Evolutionary conservation across 2,888 invertebrate genomes (phyloP).

Genomic region (Cosmia pyralina): DNA sequence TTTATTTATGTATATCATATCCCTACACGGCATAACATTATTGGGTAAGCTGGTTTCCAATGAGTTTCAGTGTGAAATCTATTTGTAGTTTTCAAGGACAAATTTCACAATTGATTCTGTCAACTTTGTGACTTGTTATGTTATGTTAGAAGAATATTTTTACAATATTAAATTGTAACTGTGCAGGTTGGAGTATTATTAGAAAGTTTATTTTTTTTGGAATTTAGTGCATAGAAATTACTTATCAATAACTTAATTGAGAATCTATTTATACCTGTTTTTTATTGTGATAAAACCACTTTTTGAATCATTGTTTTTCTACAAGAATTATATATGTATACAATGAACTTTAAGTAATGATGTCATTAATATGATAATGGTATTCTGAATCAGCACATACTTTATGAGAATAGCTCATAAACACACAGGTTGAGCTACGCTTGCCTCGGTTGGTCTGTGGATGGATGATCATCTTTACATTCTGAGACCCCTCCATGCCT

Average conservation of each 20-base stretch:
- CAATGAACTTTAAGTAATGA: background rate
- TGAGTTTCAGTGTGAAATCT: slow-evolving; percentile 15
- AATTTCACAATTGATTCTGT: slow-evolving; percentile 26
- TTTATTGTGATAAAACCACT: background rate
- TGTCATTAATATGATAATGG: background rate
- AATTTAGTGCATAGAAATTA: background rate
- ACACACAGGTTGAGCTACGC: background rate
- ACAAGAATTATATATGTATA: background rate
- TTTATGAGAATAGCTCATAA: background rate
- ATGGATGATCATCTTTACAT: no score
- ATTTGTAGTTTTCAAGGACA: slow-evolving; percentile 37
- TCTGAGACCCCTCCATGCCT: no score
- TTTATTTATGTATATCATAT: slow-evolving; percentile 10
- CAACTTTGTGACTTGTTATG: background rate
- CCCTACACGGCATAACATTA: background rate
- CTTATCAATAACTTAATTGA: background rate
- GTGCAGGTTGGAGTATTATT: background rate
- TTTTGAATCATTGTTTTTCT: background rate
- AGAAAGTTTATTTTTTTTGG: background rate
- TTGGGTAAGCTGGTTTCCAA: slow-evolving; percentile 32
- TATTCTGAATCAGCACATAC: background rate
- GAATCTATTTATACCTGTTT: background rate
- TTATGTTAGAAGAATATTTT: slow-evolving; percentile 1
- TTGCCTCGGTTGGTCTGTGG: no score
- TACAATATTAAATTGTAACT: background rate